Evolutionary conservation across 2,888 invertebrate species (phyloP).

Genomic region (Campoletis raptor): DNA sequence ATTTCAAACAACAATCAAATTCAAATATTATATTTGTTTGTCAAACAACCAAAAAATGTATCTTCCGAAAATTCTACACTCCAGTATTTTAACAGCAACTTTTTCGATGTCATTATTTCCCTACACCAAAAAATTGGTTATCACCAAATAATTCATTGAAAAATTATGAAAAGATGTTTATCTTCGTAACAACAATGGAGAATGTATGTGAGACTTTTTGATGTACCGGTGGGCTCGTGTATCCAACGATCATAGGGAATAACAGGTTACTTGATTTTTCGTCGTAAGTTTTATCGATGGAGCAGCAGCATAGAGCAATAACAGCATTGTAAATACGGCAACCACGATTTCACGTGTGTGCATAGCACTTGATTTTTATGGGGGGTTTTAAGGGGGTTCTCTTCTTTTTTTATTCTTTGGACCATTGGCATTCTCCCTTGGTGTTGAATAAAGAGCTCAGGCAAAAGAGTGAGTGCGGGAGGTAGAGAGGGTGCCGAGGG

Average conservation of each 20-base stretch:
- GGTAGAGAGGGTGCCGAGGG: constrained; percentile 37
- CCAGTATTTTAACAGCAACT: background rate
- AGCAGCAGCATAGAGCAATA: constrained; percentile 77
- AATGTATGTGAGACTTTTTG: constrained; percentile 56
- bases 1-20: background rate
- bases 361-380: constrained; percentile 81
- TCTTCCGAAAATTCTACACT: background rate
- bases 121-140: background rate
- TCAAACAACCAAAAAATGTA: background rate
- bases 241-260: constrained; percentile 21
- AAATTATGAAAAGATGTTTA: background rate
- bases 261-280: constrained; percentile 65
- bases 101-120: background rate
- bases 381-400: constrained; percentile 66
- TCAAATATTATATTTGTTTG: background rate
- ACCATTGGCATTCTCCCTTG: constrained; percentile 55
- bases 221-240: constrained; percentile 47
- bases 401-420: constrained; percentile 52
- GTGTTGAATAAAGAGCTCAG: constrained; percentile 67
- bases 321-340: constrained; percentile 83
- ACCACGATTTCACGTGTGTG: constrained; percentile 81
- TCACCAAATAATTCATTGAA: background rate
- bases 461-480: constrained; percentile 16
- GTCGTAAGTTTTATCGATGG: constrained; percentile 58
- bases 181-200: constrained; percentile 6